A percentile compares a stretch with the other conserved stretches of the same genome.
phyloP scores from a whole-genome alignment of 2,797 vertebrate species.

The Emys orbicularis region DNA sequence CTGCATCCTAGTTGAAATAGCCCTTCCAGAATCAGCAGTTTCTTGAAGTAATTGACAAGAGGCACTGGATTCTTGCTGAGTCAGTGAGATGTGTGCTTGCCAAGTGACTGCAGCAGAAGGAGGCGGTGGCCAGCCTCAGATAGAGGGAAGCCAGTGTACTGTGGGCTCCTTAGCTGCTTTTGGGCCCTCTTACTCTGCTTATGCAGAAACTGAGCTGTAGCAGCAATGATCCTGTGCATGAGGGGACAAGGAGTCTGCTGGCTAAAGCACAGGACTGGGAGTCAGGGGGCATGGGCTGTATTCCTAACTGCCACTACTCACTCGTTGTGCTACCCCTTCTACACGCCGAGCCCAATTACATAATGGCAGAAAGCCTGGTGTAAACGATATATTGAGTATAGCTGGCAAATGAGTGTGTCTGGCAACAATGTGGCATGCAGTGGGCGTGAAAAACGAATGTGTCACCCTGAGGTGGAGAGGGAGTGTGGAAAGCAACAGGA shows the following conservation, averaged over 20 bases:
- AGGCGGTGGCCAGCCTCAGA: conserved; percentile 40
- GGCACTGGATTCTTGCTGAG: conserved; percentile 77
- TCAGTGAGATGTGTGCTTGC: conserved; percentile 76
- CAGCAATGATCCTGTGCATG: background rate
- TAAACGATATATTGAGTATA: background rate
- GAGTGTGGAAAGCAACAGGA: background rate
- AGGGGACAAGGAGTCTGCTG: background rate
- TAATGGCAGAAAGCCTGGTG: background rate
- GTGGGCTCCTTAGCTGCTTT: conserved; percentile 66
- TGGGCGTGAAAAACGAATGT: background rate
- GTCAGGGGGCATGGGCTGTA: background rate
- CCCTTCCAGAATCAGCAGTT: conserved; percentile 72
- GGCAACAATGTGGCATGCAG: background rate
- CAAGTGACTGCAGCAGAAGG: conserved; percentile 80
- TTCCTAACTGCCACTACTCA: conserved; percentile 12
- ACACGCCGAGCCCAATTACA: background rate
- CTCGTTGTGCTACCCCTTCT: background rate
- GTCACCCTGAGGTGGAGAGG: background rate
- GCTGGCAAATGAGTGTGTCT: background rate
- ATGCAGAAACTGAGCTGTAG: background rate
- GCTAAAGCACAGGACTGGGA: background rate
- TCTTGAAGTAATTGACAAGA: conserved; percentile 76
- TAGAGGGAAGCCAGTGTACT: conserved; percentile 64
- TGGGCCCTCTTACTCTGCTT: conserved; percentile 44
- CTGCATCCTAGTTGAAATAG: conserved; percentile 64